These are phyloP conservation scores for Smittia aterrima DNA, from an alignment of 2,888 invertebrate species.

Conservation along the genomic window DNA sequence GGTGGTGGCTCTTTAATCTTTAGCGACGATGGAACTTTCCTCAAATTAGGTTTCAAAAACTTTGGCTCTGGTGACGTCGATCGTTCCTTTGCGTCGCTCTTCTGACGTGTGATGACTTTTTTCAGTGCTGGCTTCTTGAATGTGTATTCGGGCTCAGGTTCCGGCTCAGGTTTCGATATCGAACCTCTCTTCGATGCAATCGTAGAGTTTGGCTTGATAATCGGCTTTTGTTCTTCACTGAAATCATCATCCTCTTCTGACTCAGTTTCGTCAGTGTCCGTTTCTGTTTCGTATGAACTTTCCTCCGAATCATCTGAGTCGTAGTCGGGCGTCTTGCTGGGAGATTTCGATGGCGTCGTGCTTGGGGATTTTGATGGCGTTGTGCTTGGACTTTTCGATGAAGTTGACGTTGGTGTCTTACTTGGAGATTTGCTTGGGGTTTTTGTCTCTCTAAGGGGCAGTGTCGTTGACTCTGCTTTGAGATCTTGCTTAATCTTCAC, in stretches of 20 bases:
- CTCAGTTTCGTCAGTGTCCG: slow-evolving; percentile 36
- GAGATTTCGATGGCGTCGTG: slow-evolving; percentile 26
- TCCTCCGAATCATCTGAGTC: slow-evolving; percentile 18
- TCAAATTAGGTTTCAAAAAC: slow-evolving; percentile 30
- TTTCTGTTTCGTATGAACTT: background rate
- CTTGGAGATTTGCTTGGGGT: slow-evolving; percentile 51
- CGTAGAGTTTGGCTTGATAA: slow-evolving; percentile 56
- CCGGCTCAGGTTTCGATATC: background rate
- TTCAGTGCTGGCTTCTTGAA: slow-evolving; percentile 48
- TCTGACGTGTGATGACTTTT: slow-evolving; percentile 47
- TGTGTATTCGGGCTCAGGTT: slow-evolving; percentile 26
- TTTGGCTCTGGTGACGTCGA: slow-evolving; percentile 40
- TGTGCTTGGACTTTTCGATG: slow-evolving; percentile 37
- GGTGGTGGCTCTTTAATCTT: slow-evolving; percentile 50
- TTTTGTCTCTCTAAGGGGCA: slow-evolving; percentile 48
- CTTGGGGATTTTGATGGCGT: background rate
- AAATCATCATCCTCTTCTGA: slow-evolving; percentile 38
- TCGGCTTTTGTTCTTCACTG: slow-evolving; percentile 47
- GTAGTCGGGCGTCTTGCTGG: slow-evolving; percentile 29
- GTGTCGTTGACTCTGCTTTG: slow-evolving; percentile 50
- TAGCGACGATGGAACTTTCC: slow-evolving; percentile 47
- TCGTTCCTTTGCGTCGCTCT: slow-evolving; percentile 41
- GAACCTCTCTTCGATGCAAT: slow-evolving; percentile 5
- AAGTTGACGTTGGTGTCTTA: slow-evolving; percentile 45
- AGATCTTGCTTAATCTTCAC: slow-evolving; percentile 53